Evolutionary conservation across 2,113 vertebrate genomes (phyloP), one percentile per base, ranked within the genome.

Genomic region (Thalassoma bifasciatum): DNA sequence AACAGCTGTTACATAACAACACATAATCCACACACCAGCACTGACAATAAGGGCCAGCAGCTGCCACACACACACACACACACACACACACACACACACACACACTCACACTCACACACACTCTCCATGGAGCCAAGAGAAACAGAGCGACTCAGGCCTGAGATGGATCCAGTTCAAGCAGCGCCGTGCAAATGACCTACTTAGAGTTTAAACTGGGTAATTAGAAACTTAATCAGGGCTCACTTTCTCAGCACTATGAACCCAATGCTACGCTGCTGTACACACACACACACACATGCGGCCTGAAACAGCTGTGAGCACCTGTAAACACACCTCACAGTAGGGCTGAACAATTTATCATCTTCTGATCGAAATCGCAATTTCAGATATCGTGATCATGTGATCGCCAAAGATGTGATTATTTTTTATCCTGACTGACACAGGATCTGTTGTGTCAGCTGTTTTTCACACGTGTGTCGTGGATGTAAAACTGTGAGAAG

Each of bases 141-240:
- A 81, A 79, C 81, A 81, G 59, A 81, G 21, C 79, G 76, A 74
- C 24, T 22, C 36, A 63, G 56, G 50, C 61, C 77, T 19, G 83
- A 80, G 80, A 74, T 70, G 72, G 87, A 80, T 85, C 89, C 81
- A 78, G 74, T 89, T 91, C 80, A 87, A 92, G 86, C 89, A 86
- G 62, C 75, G 75, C 47, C 86, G 91, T 93, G 92, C 91, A 93
- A 94, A 93, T 94, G 89, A 90, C 84, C 91, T 87, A 92, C 90
- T 94, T 94, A 94, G 91, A 92, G 84, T 91, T 87, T 93, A 94
- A 94, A 94, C 83, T 92, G 89, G 67, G 90, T 85, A 92, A 94
- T 94, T 93, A 94, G 91, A 94, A 92, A 88, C 81, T 70, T 90
- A 93, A 94, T 93, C 90, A 84, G 88, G 83, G 75, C 89, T 90